A percentile compares a stretch with the other conserved stretches of the same genome.
phyloP scores from a whole-genome alignment of 2,113 vertebrate genomes.

The Nothoprocta pentlandii region DNA sequence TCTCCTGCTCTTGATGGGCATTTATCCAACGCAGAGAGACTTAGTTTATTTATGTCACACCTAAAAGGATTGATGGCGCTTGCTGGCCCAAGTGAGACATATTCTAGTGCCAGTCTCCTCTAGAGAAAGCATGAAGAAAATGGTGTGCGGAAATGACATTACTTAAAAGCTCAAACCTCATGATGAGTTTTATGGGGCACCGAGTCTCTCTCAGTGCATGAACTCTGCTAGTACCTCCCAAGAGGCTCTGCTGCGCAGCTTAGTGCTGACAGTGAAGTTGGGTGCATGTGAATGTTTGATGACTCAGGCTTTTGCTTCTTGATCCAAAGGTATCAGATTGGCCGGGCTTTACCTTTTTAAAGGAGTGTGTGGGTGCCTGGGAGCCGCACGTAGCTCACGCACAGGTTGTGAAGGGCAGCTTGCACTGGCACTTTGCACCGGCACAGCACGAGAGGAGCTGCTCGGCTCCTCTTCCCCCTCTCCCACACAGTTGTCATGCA shows the following conservation, averaged over 20 bases:
- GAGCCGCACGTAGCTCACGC: neutral
- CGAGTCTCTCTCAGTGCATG: neutral
- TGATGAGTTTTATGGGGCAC: neutral
- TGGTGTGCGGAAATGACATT: neutral
- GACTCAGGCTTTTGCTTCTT: slow-evolving; percentile 11
- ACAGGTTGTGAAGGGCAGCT: slow-evolving; percentile 18
- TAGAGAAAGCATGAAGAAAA: slow-evolving; percentile 24
- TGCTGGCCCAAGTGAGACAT: neutral
- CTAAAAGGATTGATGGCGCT: neutral
- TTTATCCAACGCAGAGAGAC: neutral
- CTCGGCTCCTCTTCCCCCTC: neutral
- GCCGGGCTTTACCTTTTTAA: neutral
- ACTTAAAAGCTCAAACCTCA: neutral
- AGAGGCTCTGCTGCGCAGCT: slow-evolving; percentile 10
- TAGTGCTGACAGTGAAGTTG: slow-evolving; percentile 30
- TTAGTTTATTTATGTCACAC: neutral
- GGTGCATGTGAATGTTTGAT: neutral
- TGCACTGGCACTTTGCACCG: neutral
- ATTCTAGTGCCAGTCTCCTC: slow-evolving; percentile 31
- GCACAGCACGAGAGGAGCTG: too few relatives aligned
- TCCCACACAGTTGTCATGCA: rapidly evolving
- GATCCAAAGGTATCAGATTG: neutral
- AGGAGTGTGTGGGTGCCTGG: slow-evolving; percentile 31
- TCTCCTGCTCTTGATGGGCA: neutral
- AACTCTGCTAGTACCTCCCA: neutral